phyloP scores from a whole-genome alignment of 2,113 vertebrate genomes.

The zebrafish (Danio rerio) region DNA sequence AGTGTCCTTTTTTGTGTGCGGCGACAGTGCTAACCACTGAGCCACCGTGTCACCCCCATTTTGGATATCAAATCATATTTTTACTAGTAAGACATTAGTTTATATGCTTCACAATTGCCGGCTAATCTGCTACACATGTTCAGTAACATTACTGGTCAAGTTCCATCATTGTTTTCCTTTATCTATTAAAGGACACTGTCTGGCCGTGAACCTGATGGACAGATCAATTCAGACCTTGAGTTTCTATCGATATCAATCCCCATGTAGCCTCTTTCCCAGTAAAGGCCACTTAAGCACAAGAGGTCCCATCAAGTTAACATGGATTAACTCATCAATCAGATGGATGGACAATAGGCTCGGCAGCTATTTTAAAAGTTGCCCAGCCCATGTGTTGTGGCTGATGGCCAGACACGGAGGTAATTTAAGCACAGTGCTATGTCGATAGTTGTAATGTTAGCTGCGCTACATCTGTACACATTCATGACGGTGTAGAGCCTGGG shows the following conservation, averaged over 20 bases:
- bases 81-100: background rate
- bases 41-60: background rate
- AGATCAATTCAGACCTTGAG: conserved; percentile 70
- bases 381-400: background rate
- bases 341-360: conserved; percentile 30
- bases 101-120: background rate
- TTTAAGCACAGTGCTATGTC: conserved; percentile 33
- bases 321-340: conserved; percentile 68
- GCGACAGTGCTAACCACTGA: too few species aligned
- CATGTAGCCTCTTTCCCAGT: conserved; percentile 58
- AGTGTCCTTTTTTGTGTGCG: too few species aligned
- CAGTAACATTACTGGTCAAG: background rate
- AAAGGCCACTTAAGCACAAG: conserved; percentile 69
- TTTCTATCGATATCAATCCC: conserved; percentile 49
- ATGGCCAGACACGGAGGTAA: conserved; percentile 22
- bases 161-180: background rate
- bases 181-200: background rate
- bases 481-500: background rate
- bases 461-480: background rate
- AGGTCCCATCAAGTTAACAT: conserved; percentile 75
- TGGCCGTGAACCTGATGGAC: conserved; percentile 27
- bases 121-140: background rate
- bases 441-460: background rate
- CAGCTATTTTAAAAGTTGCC: conserved; percentile 28
- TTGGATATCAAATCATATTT: background rate